These are phyloP conservation scores for Heliconius hermathena DNA, from an alignment of 1,140 invertebrate species.

Conservation along the genomic window DNA sequence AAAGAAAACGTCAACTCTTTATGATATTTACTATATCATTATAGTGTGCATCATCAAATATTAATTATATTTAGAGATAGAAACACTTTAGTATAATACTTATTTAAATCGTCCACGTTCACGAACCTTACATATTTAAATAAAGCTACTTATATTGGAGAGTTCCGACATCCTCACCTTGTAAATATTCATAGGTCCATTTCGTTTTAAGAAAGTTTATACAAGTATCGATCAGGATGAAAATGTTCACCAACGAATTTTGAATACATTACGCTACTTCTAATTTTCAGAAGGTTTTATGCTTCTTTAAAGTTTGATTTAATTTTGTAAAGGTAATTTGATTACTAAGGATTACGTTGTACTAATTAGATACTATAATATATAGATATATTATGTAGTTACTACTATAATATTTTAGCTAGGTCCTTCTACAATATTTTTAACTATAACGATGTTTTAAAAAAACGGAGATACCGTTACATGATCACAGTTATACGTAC, in stretches of 20 bases:
- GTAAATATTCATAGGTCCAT: slow-evolving; percentile 22
- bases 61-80: too few species aligned
- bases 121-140: too few species aligned
- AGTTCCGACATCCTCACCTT: background rate
- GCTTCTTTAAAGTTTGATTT: background rate
- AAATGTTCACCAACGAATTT: slow-evolving; percentile 16
- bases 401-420: background rate
- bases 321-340: background rate
- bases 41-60: too few species aligned
- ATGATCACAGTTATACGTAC: too few species aligned
- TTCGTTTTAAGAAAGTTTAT: slow-evolving; percentile 24
- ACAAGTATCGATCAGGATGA: slow-evolving; percentile 23
- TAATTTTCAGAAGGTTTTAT: background rate
- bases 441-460: too few species aligned
- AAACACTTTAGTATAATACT: too few species aligned
- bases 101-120: too few species aligned
- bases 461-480: too few species aligned
- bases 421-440: too few species aligned
- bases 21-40: too few species aligned
- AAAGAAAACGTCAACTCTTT: too few species aligned
- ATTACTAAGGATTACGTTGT: background rate
- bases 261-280: slow-evolving; percentile 10
- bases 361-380: background rate
- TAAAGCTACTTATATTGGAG: background rate
- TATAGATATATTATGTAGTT: background rate